Percentiles rank a stretch among this genome's conserved stretches.
phyloP scores from a whole-genome alignment of 2,888 invertebrate genomes.

The Callyntrura guangdongensis region DNA sequence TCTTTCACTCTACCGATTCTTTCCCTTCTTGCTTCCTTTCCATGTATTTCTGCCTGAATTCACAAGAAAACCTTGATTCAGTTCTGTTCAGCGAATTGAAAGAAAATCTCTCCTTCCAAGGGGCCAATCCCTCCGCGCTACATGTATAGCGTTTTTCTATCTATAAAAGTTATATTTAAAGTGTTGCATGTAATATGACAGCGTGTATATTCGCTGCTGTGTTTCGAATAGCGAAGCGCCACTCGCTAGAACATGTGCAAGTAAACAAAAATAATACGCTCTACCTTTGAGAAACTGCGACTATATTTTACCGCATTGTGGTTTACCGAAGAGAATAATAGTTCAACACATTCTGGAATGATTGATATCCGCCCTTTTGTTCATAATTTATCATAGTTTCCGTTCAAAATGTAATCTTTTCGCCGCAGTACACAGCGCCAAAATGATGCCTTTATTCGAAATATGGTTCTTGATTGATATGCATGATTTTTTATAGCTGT shows the following conservation, averaged over 20 bases:
- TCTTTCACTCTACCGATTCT: slow-evolving; percentile 2
- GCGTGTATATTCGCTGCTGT: neutral
- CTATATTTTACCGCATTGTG: slow-evolving; percentile 18
- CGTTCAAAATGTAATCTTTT: neutral
- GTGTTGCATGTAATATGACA: neutral
- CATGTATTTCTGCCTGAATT: slow-evolving; percentile 58
- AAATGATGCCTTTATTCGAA: neutral
- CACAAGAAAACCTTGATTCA: slow-evolving; percentile 57
- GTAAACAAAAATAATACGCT: neutral
- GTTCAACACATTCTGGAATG: slow-evolving; percentile 41
- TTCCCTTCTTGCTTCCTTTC: slow-evolving; percentile 18
- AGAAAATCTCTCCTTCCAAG: slow-evolving; percentile 40
- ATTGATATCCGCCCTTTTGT: slow-evolving; percentile 63
- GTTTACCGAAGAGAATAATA: neutral
- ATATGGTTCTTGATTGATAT: slow-evolving; percentile 12
- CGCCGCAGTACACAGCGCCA: neutral
- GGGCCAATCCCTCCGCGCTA: slow-evolving; percentile 34
- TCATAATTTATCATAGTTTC: slow-evolving; percentile 50
- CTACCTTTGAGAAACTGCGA: neutral
- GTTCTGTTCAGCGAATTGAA: slow-evolving; percentile 52
- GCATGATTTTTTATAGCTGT: neutral
- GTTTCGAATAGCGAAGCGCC: slow-evolving; percentile 15
- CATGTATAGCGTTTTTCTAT: neutral
- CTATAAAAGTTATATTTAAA: neutral
- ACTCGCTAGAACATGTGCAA: neutral